A percentile compares a stretch with the other conserved stretches of the same genome.
Evolutionary conservation across 2,888 invertebrate species (phyloP).

Genomic region (Drosophila mulleri): DNA sequence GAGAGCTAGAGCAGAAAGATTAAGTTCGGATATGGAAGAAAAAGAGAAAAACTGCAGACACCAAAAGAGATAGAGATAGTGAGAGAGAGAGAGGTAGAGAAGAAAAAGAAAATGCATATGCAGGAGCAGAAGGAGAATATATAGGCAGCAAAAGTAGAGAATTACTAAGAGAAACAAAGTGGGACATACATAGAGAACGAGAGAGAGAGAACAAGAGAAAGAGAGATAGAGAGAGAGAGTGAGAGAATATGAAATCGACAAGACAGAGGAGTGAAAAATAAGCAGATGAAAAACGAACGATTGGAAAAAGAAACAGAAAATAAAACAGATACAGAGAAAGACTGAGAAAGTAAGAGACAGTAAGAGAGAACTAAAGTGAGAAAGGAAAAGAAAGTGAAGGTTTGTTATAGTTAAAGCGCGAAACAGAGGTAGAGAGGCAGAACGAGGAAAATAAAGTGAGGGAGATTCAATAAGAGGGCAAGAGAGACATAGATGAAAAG

Average conservation of each 20-base stretch:
- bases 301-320: too few species aligned
- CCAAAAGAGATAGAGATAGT: not conserved
- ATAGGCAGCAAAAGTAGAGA: too few species aligned
- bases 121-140: too few species aligned
- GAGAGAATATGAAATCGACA: not conserved
- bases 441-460: too few species aligned
- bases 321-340: too few species aligned
- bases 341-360: too few species aligned
- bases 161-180: not conserved
- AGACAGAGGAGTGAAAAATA: not conserved
- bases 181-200: not conserved
- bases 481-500: too few species aligned
- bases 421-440: too few species aligned
- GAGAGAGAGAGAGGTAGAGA: not conserved
- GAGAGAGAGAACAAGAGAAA: not conserved
- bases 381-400: too few species aligned
- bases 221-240: not conserved
- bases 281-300: not conserved
- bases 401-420: too few species aligned
- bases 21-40: not conserved
- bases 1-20: not conserved
- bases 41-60: not conserved
- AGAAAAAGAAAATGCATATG: too few species aligned
- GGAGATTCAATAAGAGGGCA: too few species aligned
- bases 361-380: not conserved